Conservation (phyloP, 2,113 vertebrate species). For the Rhinoptilus africanus region DNA sequence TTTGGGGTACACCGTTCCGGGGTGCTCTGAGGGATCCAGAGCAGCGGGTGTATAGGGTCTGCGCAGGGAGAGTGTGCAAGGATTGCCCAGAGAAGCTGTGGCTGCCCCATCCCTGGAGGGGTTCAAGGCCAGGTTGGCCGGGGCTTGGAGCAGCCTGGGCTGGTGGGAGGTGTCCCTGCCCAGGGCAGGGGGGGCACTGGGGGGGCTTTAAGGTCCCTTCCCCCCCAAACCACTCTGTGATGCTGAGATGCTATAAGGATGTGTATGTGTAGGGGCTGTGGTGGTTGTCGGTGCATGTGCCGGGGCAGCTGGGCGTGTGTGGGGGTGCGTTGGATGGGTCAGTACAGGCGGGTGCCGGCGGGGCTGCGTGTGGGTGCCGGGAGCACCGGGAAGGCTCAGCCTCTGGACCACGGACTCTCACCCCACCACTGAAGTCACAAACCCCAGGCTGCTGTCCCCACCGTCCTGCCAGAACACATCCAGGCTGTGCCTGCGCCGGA, state of each 20-base stretch:
- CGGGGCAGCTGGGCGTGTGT: rapidly evolving
- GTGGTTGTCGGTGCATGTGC: neutral
- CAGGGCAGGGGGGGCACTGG: neutral
- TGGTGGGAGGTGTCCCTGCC: neutral
- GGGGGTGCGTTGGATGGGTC: neutral
- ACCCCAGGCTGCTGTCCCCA: neutral
- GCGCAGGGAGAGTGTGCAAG: neutral
- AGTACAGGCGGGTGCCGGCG: rapidly evolving
- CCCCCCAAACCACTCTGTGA: neutral
- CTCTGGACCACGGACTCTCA: neutral
- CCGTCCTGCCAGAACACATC: neutral
- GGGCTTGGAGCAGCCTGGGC: neutral
- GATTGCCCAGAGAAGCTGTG: neutral
- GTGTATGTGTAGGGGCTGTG: too few relatives aligned
- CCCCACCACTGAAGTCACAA: rapidly evolving
- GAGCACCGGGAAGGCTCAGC: neutral
- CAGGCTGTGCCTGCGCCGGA: neutral
- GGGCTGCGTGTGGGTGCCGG: rapidly evolving
- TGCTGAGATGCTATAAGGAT: neutral
- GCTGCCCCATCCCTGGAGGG: neutral
- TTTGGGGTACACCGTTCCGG: neutral
- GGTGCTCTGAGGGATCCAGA: neutral
- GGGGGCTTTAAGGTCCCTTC: neutral
- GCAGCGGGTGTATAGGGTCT: neutral
- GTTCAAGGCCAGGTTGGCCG: neutral